A percentile compares a stretch with the other conserved stretches of the same genome.
phyloP scores from a whole-genome alignment of 2,113 vertebrate species.

The Colius striatus region DNA sequence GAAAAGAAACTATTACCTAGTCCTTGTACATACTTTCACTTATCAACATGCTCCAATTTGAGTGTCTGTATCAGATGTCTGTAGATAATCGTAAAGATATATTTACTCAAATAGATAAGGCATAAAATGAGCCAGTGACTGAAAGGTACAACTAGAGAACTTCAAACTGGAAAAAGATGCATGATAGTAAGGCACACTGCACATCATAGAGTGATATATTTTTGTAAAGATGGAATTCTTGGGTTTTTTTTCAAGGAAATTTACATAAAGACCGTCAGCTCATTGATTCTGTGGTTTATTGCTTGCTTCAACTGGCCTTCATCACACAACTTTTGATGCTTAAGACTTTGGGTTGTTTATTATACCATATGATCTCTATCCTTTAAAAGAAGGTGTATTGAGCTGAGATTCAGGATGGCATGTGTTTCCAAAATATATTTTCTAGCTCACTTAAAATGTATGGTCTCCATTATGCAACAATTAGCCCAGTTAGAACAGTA shows the following conservation, averaged over 20 bases:
- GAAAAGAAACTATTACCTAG: background rate
- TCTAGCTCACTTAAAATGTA: background rate
- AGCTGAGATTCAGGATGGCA: background rate
- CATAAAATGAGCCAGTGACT: background rate
- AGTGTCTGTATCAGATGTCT: background rate
- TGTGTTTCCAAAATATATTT: background rate
- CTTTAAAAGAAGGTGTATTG: background rate
- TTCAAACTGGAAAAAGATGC: background rate
- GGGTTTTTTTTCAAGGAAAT: background rate
- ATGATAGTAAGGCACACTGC: background rate
- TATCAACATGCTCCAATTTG: background rate
- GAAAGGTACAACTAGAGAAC: background rate
- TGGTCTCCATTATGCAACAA: background rate
- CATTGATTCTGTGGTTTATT: background rate
- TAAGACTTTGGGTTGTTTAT: background rate
- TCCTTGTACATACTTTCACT: background rate
- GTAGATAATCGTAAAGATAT: background rate
- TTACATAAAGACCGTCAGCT: background rate
- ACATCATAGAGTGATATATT: background rate
- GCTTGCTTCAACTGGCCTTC: background rate
- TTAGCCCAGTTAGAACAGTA: background rate
- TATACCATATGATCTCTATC: background rate
- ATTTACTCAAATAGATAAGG: background rate
- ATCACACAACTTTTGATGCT: background rate
- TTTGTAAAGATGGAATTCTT: background rate